Conservation (phyloP, 2,888 invertebrate species). For the Lamellibrachia columna region DNA sequence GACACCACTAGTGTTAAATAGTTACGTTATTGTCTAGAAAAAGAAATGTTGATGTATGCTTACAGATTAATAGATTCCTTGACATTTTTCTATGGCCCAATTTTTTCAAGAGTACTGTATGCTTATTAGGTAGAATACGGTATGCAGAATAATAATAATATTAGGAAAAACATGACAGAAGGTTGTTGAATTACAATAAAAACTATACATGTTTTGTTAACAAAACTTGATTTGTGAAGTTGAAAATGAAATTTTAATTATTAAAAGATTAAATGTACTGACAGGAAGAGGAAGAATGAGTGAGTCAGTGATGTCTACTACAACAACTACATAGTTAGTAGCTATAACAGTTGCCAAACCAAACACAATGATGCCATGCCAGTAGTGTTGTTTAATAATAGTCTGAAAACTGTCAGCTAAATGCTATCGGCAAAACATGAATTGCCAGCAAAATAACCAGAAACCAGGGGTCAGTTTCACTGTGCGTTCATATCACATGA, state of each 20-base stretch:
- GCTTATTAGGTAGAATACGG: no score
- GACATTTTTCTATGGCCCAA: no score
- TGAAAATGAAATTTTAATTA: background rate
- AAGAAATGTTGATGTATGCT: no score
- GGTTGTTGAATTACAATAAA: background rate
- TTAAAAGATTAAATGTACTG: background rate
- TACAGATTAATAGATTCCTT: no score
- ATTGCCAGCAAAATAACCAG: no score
- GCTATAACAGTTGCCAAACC: background rate
- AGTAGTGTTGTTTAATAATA: background rate
- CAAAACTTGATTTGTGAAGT: background rate
- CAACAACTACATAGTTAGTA: background rate
- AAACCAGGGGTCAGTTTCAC: no score
- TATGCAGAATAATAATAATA: background rate
- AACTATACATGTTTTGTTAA: background rate
- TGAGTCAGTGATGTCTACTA: background rate
- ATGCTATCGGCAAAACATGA: no score
- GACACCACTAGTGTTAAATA: no score
- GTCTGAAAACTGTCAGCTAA: background rate
- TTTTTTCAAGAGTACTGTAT: no score
- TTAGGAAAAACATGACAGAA: background rate
- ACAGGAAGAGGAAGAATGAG: background rate
- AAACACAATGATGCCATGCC: background rate
- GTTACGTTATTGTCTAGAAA: no score
- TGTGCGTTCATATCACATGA: no score